phyloP scores from a whole-genome alignment of 2,113 vertebrate genomes.

The Geococcyx californianus region DNA sequence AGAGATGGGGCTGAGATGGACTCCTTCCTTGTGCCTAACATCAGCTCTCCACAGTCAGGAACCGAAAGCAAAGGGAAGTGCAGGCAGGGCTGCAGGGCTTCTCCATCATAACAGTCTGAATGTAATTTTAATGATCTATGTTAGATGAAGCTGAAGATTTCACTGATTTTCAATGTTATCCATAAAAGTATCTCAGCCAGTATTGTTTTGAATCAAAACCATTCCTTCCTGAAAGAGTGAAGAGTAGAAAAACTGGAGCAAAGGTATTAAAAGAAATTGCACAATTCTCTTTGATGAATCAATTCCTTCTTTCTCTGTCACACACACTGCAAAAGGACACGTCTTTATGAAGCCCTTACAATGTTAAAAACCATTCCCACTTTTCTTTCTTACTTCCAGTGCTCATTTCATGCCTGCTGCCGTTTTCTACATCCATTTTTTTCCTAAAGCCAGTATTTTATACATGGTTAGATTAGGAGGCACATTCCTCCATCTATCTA shows the following conservation, averaged over 20 bases:
- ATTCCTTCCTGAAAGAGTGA: neutral
- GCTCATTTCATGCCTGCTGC: neutral
- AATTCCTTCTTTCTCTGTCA: neutral
- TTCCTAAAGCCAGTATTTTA: neutral
- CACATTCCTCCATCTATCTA: accelerated
- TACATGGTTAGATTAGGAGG: neutral
- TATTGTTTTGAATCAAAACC: neutral
- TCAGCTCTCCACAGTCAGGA: neutral
- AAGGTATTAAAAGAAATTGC: neutral
- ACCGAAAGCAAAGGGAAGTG: neutral
- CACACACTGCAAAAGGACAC: neutral
- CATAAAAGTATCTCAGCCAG: neutral
- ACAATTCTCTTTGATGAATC: neutral
- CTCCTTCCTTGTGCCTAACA: neutral
- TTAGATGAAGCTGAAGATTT: neutral
- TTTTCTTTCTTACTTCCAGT: neutral
- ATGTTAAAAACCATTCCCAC: neutral
- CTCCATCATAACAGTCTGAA: neutral
- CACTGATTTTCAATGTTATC: neutral
- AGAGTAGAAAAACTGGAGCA: neutral
- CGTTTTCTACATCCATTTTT: neutral
- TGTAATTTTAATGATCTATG: neutral
- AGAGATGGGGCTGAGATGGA: neutral
- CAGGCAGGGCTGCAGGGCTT: neutral
- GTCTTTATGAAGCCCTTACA: neutral